Evolutionary conservation across 2,797 vertebrate species (phyloP), one percentile per base, ranked within the genome.

Genomic region (Coccyzus lansbergi): DNA sequence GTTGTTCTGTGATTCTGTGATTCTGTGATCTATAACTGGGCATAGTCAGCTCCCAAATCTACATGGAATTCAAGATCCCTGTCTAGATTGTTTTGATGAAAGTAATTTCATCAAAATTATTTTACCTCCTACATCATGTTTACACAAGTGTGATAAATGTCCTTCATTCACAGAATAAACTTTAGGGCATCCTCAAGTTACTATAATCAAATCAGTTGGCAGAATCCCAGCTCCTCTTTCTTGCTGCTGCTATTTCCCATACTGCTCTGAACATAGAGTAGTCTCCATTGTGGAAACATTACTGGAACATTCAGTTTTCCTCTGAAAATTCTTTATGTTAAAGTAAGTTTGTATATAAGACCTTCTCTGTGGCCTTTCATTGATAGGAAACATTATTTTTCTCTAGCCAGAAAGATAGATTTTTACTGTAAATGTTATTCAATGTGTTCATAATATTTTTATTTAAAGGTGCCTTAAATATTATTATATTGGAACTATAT

Each of bases 141-240:
- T 90, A 56, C 31, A 6, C 51, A 62, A 58, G 31, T 65, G 20
- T 68, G 49, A 89, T 93, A 89, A 91, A 77, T 34, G 18, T 29
- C 81, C 58, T 85, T 92, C 25, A 44, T 89, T 88, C 59, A 29
- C 20, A 52, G 15, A 71, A 22, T 10, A 70, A 55, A 75, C 53
- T 92, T 89, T 62, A 92, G 68, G 86, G n/a, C 67, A 60, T 75
- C 26, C 12, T 59, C 10, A 6, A 29, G 49, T 60, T 78, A 42
- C 26, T 31, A 28, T 91, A 95, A n/a, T 33, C 79, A 91, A 94
- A 77, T 38, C 77, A 44, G 34, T 53, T 92, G 91, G 69, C 72
- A 64, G 33, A 62, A 72, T 59, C 51, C 70, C 83, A 83, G n/a
- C 38, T 75, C 60, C 38, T 24, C 13, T 88, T 92, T 84, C 72